Conservation (phyloP, 1,140 invertebrate species). For the Lutraria rhynchaena region DNA sequence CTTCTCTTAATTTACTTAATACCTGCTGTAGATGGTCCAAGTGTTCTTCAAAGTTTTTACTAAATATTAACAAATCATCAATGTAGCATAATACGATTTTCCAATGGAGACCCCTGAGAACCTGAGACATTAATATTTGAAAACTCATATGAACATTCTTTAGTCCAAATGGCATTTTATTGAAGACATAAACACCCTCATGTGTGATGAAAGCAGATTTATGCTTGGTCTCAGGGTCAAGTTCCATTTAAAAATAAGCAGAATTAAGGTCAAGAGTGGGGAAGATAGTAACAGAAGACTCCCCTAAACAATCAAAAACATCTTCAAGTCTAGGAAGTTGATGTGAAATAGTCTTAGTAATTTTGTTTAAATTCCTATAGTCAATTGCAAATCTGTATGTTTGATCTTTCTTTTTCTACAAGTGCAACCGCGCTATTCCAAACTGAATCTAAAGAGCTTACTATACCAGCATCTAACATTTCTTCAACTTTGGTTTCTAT, state of each 20-base stretch:
- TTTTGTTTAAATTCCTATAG: conserved; percentile 62
- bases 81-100: conserved; percentile 61
- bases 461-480: conserved; percentile 40
- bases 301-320: conserved; percentile 50
- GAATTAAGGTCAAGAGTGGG: conserved; percentile 56
- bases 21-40: conserved; percentile 55
- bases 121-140: conserved; percentile 54
- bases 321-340: conserved; percentile 49
- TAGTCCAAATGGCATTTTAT: conserved; percentile 59
- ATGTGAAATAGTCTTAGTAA: conserved; percentile 27
- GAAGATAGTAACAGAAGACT: conserved; percentile 28
- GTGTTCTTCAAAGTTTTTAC: conserved; percentile 61
- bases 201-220: conserved; percentile 63
- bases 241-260: conserved; percentile 57
- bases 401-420: conserved; percentile 45
- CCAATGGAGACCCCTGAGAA: conserved; percentile 55
- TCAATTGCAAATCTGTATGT: conserved; percentile 61
- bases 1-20: conserved; percentile 51
- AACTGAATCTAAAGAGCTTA: conserved; percentile 25
- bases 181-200: conserved; percentile 53
- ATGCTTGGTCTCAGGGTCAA: conserved; percentile 58
- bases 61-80: conserved; percentile 62
- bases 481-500: conserved; percentile 47
- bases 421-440: conserved; percentile 44
- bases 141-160: conserved; percentile 54